A percentile compares a stretch with the other conserved stretches of the same genome.
Evolutionary conservation across 1,140 invertebrate genomes (phyloP).

Genomic region (Scylla paramamosain): DNA sequence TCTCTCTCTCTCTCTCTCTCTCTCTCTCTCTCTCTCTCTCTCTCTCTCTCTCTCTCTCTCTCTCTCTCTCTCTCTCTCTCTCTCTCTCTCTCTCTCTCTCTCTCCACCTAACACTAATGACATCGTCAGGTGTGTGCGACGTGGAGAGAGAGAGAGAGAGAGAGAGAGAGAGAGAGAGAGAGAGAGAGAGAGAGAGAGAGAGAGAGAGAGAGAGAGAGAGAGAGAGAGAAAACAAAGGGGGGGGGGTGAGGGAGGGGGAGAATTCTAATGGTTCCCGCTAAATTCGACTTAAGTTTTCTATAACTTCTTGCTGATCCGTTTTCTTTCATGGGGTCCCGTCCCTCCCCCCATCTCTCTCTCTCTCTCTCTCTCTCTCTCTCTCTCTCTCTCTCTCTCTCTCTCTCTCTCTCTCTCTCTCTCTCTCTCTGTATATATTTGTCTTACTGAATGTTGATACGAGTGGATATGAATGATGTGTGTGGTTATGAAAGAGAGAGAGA

Average conservation of each 20-base stretch:
- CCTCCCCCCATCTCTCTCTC: no score
- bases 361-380: no score
- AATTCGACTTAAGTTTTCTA: no score
- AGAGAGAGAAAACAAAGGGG: background rate
- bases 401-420: no score
- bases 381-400: no score
- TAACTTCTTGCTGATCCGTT: no score
- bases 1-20: background rate
- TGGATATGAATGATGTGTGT: no score
- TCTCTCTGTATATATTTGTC: no score
- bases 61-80: background rate
- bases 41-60: background rate
- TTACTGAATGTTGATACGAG: no score
- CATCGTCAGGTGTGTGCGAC: background rate
- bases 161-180: conserved; percentile 9
- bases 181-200: background rate
- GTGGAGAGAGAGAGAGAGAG: background rate
- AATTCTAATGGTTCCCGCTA: no score
- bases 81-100: conserved; percentile 17
- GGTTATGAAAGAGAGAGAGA: background rate
- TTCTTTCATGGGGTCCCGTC: no score
- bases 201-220: background rate
- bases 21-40: background rate
- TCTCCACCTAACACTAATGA: background rate
- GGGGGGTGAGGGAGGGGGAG: background rate